These are phyloP conservation scores for Musca domestica DNA, from an alignment of 1,140 invertebrate genomes.

Conservation along the genomic window DNA sequence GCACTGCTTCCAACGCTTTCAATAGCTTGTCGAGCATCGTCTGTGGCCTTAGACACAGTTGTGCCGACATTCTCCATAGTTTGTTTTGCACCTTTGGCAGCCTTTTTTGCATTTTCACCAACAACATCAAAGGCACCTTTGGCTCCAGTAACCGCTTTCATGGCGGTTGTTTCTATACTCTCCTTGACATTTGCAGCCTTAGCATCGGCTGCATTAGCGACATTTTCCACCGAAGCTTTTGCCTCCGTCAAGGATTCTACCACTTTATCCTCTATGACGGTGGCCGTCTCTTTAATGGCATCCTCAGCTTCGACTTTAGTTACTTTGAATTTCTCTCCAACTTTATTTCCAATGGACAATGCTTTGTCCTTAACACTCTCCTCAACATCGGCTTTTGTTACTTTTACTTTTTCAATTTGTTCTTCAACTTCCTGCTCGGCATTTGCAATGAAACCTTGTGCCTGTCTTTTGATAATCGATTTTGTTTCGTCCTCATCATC, in stretches of 20 bases:
- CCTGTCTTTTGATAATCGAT: neutral
- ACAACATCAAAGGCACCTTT: conserved; percentile 39
- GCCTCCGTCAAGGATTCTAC: neutral
- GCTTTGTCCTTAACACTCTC: neutral
- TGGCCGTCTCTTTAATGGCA: neutral
- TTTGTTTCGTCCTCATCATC: neutral
- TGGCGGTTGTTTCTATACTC: conserved; percentile 30
- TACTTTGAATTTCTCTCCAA: neutral
- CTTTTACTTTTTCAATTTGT: neutral
- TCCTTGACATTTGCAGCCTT: conserved; percentile 25
- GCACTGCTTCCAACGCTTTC: conserved; percentile 31
- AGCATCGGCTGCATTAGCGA: neutral
- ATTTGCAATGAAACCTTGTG: neutral
- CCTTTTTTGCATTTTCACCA: conserved; percentile 37
- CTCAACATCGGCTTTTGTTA: neutral
- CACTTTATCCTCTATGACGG: neutral
- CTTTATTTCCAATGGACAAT: neutral
- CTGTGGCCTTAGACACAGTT: neutral
- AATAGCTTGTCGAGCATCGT: conserved; percentile 29
- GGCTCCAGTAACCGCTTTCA: conserved; percentile 31
- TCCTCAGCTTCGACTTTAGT: neutral
- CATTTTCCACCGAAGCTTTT: conserved; percentile 18
- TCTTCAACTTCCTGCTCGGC: neutral
- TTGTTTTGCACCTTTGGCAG: conserved; percentile 38
- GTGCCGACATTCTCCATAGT: conserved; percentile 39